Evolutionary conservation across 2,888 invertebrate species (phyloP), one percentile per base, ranked within the genome.

Genomic region (Azorinus chamasolen): DNA sequence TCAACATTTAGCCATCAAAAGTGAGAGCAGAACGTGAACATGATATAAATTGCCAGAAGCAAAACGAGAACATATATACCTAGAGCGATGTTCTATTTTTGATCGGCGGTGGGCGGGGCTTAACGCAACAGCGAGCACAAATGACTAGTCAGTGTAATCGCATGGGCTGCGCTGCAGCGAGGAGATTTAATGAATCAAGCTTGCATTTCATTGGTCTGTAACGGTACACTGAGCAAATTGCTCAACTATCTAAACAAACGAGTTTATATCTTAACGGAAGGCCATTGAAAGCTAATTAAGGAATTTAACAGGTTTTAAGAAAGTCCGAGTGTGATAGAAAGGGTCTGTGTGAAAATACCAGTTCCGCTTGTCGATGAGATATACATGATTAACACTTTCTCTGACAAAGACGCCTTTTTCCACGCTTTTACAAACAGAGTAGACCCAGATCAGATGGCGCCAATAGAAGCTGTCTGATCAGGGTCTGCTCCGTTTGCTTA

Each of bases 21-120:
- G 32, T 32, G 32, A 32, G 32, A 32, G 32, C 32, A 32, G 32
- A 32, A 32, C 10, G 32, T 32, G 32, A 32, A 32, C 59, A 59
- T 68, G 68, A 59, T 73, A 64, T 55, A 46, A 78, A 78, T 78
- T 22, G 76, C 80, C 80, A 80, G 80, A 77, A 75, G 80, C 80
- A 43, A 73, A 54, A 41, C 59, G 64, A n/a, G 55, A 66, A 46
- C 63, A 70, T 69, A 71, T 69, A 63, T 59, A 78, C 81, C 78
- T 68, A 39, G 75, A 81, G 81, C 81, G 57, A 81, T 81, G 62
- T 75, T 81, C 65, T 69, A 73, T 46, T 68, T 65, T 51, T 43
- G 62, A 65, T 27, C 62, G 61, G n/a, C 20, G 62, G 41, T 32
- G 72, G 81, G 81, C 78, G 81, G 77, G 27, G 69, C 54, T 63